phyloP scores from a whole-genome alignment of 2,888 invertebrate genomes.

The Orchesella flavescens region DNA sequence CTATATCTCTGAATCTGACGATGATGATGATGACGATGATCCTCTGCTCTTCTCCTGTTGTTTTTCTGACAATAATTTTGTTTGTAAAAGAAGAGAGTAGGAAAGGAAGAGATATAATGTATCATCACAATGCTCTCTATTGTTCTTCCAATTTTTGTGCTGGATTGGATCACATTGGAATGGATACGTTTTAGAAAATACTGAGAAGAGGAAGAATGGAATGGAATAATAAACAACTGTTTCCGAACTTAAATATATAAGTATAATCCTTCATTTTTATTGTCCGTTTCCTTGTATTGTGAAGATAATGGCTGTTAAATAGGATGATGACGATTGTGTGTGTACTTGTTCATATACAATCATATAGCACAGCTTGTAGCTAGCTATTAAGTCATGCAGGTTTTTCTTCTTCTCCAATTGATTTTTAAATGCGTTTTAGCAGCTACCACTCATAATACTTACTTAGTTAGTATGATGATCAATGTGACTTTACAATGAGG shows the following conservation, averaged over 20 bases:
- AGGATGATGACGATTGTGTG: not conserved
- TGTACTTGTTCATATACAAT: no score
- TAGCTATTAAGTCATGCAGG: no score
- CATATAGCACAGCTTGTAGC: no score
- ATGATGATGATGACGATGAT: not conserved
- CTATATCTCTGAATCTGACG: slow-evolving; percentile 1
- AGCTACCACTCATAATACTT: no score
- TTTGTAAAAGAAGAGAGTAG: not conserved
- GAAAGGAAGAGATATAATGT: not conserved
- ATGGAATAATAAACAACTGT: slow-evolving; percentile 33
- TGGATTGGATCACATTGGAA: not conserved
- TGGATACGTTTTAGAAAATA: no score
- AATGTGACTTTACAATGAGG: no score
- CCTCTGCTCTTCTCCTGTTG: not conserved
- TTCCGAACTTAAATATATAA: no score
- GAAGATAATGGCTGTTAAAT: not conserved
- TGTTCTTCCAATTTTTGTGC: slow-evolving; percentile 25
- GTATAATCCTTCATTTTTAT: no score
- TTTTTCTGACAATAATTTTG: slow-evolving; percentile 28
- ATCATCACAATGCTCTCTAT: slow-evolving; percentile 27
- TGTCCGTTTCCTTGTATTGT: no score
- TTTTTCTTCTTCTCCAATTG: no score
- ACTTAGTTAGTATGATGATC: no score
- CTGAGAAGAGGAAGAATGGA: not conserved
- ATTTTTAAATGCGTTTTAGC: no score